Percentiles rank a stretch among this genome's conserved stretches.
Evolutionary conservation across 2,113 vertebrate species (phyloP).

Genomic region (Zapus hudsonius): DNA sequence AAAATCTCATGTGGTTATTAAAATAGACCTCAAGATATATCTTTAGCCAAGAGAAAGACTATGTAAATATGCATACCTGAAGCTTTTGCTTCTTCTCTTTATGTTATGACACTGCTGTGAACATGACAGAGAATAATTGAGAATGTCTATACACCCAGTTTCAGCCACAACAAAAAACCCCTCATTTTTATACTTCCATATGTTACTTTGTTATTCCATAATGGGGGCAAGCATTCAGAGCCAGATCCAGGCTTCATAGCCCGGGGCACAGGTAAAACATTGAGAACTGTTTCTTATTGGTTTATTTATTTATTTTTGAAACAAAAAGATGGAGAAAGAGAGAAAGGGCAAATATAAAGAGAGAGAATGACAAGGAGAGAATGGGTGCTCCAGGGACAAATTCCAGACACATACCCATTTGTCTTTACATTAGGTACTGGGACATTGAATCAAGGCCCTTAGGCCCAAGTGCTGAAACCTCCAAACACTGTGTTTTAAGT

Average conservation of each 20-base stretch:
- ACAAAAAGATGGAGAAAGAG: too few relatives aligned
- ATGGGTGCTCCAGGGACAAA: too few relatives aligned
- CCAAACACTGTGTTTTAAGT: neutral
- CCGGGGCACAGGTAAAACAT: neutral
- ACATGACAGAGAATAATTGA: neutral
- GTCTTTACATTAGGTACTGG: too few relatives aligned
- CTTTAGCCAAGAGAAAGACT: neutral
- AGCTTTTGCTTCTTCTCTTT: neutral
- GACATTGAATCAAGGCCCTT: too few relatives aligned
- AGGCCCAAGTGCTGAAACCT: too few relatives aligned
- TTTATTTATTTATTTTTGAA: too few relatives aligned
- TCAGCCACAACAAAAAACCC: neutral
- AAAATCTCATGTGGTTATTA: too few relatives aligned
- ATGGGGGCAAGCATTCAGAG: neutral
- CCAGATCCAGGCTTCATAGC: neutral
- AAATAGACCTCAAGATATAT: too few relatives aligned
- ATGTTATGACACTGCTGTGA: neutral
- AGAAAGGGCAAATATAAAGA: too few relatives aligned
- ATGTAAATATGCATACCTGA: neutral
- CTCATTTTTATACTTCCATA: neutral
- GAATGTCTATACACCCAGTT: neutral
- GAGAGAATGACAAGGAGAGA: too few relatives aligned
- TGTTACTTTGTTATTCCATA: neutral
- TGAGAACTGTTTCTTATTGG: neutral
- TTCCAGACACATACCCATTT: too few relatives aligned